A percentile compares a stretch with the other conserved stretches of the same genome.
phyloP scores from a whole-genome alignment of 2,888 invertebrate genomes.

The Crocallis elinguaria region DNA sequence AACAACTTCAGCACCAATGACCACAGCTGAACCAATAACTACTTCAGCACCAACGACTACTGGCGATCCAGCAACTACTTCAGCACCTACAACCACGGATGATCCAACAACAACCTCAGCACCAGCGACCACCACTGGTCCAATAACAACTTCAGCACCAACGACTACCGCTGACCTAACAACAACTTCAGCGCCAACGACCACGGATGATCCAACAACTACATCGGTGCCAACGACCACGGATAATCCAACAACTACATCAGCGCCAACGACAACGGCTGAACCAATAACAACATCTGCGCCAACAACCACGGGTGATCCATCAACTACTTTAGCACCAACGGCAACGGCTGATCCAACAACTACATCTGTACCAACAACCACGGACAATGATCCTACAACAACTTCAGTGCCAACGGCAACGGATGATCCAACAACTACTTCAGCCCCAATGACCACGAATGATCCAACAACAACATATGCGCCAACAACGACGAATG shows the following conservation, averaged over 20 bases:
- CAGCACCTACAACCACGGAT: constrained; percentile 1
- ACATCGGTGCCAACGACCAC: not conserved
- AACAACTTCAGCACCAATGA: constrained; percentile 6
- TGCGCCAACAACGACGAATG: not conserved
- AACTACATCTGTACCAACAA: not conserved
- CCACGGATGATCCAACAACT: not conserved
- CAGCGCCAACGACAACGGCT: not conserved
- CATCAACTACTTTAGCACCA: not conserved
- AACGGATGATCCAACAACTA: not conserved
- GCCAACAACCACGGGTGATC: not conserved
- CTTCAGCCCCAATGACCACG: not conserved
- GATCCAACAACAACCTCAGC: not conserved
- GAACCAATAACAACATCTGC: not conserved
- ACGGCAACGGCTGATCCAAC: not conserved
- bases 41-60: not conserved
- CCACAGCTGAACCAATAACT: constrained; percentile 10
- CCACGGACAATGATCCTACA: not conserved
- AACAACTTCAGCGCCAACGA: not conserved
- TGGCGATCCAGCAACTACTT: constrained; percentile 1
- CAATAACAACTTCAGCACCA: not conserved
- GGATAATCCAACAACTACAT: not conserved
- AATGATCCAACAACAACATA: too few species aligned
- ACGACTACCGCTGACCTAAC: not conserved
- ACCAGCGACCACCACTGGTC: not conserved
- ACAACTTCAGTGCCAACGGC: not conserved